Percentiles rank a stretch among this genome's conserved stretches.
phyloP scores from a whole-genome alignment of 2,888 invertebrate genomes.

The Chrysotoxum bicinctum region DNA sequence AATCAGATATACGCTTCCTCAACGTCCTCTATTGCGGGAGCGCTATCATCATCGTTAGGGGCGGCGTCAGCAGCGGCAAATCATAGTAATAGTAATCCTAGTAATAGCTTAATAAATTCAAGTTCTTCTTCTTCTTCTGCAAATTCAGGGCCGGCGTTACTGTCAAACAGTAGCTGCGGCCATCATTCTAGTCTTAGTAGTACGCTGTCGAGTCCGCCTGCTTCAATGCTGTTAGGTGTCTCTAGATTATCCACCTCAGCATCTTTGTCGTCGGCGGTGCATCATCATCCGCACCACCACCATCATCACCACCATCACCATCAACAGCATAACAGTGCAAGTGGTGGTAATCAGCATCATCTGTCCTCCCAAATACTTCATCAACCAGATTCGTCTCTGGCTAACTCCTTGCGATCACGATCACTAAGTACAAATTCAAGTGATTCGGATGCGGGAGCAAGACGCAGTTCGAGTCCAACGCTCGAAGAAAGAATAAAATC shows the following conservation, averaged over 20 bases:
- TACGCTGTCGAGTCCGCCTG: constrained; percentile 76
- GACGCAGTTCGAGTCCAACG: constrained; percentile 86
- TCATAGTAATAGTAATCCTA: constrained; percentile 70
- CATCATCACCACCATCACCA: constrained; percentile 76
- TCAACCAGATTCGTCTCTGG: constrained; percentile 75
- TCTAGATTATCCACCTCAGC: constrained; percentile 64
- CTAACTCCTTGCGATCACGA: constrained; percentile 86
- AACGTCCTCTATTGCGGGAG: constrained; percentile 73
- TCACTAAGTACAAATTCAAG: constrained; percentile 89
- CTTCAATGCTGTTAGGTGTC: constrained; percentile 69
- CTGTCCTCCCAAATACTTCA: constrained; percentile 79
- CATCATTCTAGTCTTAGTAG: constrained; percentile 81
- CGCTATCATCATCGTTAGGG: constrained; percentile 60
- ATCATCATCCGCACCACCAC: constrained; percentile 76
- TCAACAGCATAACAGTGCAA: constrained; percentile 73
- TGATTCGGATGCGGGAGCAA: constrained; percentile 85
- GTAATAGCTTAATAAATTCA: constrained; percentile 74
- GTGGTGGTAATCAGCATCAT: constrained; percentile 82
- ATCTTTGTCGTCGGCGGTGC: constrained; percentile 72
- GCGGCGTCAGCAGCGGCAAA: constrained; percentile 53
- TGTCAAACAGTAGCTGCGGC: constrained; percentile 76
- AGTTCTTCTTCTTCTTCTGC: constrained; percentile 75
- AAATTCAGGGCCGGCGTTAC: constrained; percentile 74
- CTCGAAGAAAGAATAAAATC: constrained; percentile 95
- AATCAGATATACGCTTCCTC: constrained; percentile 67